Percentiles rank a stretch among this genome's conserved stretches.
Evolutionary conservation across 2,113 vertebrate species (phyloP).

Genomic region (Halichoerus grypus): DNA sequence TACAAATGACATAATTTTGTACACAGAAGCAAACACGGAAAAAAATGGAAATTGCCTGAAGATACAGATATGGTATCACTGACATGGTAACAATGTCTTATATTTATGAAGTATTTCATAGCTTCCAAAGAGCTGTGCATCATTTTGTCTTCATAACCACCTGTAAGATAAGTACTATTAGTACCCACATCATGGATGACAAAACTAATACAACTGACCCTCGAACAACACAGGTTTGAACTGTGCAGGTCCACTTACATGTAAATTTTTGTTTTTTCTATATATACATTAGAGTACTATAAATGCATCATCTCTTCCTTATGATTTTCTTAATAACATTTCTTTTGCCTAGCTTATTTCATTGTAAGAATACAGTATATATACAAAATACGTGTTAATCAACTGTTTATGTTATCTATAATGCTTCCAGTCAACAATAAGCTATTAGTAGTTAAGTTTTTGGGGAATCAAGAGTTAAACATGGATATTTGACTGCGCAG

Average conservation of each 20-base stretch:
- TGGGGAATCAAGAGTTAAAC: background rate
- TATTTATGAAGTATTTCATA: conserved; percentile 22
- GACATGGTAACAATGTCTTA: background rate
- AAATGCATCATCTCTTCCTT: background rate
- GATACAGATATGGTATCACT: background rate
- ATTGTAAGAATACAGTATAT: background rate
- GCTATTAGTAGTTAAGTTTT: background rate
- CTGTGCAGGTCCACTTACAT: background rate
- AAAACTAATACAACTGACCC: conserved; percentile 8
- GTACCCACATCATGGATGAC: background rate
- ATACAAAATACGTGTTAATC: background rate
- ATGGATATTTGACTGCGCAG: background rate
- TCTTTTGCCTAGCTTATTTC: background rate
- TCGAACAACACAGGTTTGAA: background rate
- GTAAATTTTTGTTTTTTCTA: background rate
- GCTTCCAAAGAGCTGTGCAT: background rate
- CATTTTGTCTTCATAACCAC: conserved; percentile 19
- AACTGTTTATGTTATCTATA: background rate
- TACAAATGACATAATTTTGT: background rate
- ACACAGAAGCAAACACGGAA: conserved; percentile 7
- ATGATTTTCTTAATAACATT: background rate
- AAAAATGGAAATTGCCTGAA: conserved; percentile 60
- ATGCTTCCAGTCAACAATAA: background rate
- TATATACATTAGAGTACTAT: background rate
- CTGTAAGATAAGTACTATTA: background rate